Conservation (phyloP, 2,113 vertebrate species). For the Paralichthys olivaceus region DNA sequence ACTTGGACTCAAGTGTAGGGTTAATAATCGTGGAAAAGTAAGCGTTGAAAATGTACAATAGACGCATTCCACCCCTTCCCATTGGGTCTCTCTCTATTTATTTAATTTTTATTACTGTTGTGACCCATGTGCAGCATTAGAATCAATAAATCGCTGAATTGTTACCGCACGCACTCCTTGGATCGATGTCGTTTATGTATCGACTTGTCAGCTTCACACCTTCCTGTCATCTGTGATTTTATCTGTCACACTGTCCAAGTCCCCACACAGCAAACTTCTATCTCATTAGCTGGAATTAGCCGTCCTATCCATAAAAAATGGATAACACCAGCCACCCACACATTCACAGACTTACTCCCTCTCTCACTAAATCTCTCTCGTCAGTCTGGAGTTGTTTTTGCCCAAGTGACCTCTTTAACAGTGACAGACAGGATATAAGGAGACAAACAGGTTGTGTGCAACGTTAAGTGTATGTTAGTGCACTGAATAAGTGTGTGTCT, state of each 20-base stretch:
- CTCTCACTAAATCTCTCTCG: background rate
- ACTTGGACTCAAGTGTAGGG: too few relatives aligned
- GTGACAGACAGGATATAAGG: background rate
- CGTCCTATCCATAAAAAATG: conserved; percentile 29
- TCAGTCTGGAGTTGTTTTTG: background rate
- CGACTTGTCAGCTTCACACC: conserved; percentile 31
- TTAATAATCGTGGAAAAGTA: too few relatives aligned
- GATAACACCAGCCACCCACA: background rate
- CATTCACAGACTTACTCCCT: background rate
- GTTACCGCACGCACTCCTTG: background rate
- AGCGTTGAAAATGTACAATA: too few relatives aligned
- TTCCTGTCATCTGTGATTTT: conserved; percentile 36
- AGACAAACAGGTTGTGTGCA: background rate
- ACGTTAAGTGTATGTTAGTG: background rate
- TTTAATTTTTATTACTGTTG: too few relatives aligned
- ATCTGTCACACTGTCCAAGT: conserved; percentile 35
- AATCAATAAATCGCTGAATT: background rate
- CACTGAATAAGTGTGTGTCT: background rate
- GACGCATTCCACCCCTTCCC: too few relatives aligned
- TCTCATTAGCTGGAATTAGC: conserved; percentile 57
- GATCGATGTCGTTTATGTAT: conserved; percentile 25
- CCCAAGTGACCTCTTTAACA: conserved; percentile 2
- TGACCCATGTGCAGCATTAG: background rate
- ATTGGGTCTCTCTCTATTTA: too few relatives aligned
- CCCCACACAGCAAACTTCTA: conserved; percentile 19